A percentile compares a stretch with the other conserved stretches of the same genome.
These are phyloP conservation scores for Apis florea DNA, from an alignment of 1,140 invertebrate genomes.

Conservation along the genomic window DNA sequence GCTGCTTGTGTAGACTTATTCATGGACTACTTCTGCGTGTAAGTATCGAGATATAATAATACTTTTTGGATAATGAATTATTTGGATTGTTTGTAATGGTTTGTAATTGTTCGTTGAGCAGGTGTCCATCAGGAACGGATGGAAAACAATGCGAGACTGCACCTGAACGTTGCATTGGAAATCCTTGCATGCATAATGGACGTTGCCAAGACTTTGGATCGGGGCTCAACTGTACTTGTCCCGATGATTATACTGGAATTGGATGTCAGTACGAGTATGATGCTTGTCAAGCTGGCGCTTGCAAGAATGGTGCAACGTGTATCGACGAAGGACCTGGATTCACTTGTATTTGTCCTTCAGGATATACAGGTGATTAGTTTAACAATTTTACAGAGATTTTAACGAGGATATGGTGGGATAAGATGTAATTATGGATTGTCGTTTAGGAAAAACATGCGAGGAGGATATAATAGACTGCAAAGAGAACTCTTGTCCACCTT, in stretches of 20 bases:
- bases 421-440: background rate
- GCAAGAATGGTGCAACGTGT: conserved; percentile 96
- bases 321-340: conserved; percentile 91
- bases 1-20: conserved; percentile 96
- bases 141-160: conserved; percentile 97
- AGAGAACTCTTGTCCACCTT: conserved; percentile 96
- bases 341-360: conserved; percentile 91
- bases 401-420: too few relatives aligned
- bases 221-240: conserved; percentile 95
- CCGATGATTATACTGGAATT: conserved; percentile 90
- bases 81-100: background rate
- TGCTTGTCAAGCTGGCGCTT: conserved; percentile 92
- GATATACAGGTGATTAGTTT: conserved; percentile 84
- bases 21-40: conserved; percentile 97
- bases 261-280: conserved; percentile 97
- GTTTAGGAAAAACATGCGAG: conserved; percentile 91
- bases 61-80: too few relatives aligned
- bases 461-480: conserved; percentile 96
- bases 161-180: conserved; percentile 96
- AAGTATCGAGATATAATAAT: conserved; percentile 77
- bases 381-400: background rate
- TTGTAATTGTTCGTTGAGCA: conserved; percentile 50
- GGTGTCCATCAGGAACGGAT: conserved; percentile 95
- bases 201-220: conserved; percentile 97
- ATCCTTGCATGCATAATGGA: conserved; percentile 97